Evolutionary conservation across 2,888 invertebrate species (phyloP), one percentile per base, ranked within the genome.

Genomic region (Cheilosia impressa): DNA sequence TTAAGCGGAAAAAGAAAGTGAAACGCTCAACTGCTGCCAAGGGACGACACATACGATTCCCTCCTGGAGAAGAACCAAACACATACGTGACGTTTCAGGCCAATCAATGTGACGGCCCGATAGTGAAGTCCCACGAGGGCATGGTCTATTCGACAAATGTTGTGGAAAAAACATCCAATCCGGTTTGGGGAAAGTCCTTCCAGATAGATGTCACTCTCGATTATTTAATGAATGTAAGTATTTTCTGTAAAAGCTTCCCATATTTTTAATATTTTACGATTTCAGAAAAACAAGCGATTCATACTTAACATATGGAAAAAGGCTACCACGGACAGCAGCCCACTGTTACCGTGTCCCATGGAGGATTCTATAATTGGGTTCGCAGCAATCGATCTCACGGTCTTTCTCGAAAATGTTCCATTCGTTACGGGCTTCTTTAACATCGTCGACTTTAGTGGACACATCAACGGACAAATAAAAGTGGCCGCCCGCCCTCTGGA

Each of bases 261-360:
- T n/a, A 19, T 19, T 27, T 27, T 27, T 27, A 27, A 41, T 47
- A 10, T 22, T 71, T 22, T 80, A 31, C 4, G 31, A 45, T 88
- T 89, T 75, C 89, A 95, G 94, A 92, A 92, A 84, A 93, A 94
- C 79, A 94, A 94, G 89, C 92, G 93, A 27, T 92, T 95, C 62
- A 93, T 95, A 62, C 91, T 95, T 75, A 95, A 95, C 92, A 92
- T 95, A 2, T 95, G 95, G 94, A 93, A 93, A 73, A 93, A 94
- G 89, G 90, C 92, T 0, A 92, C 93, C 27, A 91, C 93, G n/a
- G 90, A 90, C 57, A 91, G 91, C 83, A 80, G 84, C 34, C 88
- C 88, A n/a, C 50, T 84, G 0, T 82, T 91, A 83, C 93, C 94
- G 2, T 93, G 93, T 81, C 93, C 94, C 38, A 92, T 93, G 77